These are phyloP conservation scores for Drosophila rellima DNA, from an alignment of 2,888 invertebrate species.

Conservation along the genomic window DNA sequence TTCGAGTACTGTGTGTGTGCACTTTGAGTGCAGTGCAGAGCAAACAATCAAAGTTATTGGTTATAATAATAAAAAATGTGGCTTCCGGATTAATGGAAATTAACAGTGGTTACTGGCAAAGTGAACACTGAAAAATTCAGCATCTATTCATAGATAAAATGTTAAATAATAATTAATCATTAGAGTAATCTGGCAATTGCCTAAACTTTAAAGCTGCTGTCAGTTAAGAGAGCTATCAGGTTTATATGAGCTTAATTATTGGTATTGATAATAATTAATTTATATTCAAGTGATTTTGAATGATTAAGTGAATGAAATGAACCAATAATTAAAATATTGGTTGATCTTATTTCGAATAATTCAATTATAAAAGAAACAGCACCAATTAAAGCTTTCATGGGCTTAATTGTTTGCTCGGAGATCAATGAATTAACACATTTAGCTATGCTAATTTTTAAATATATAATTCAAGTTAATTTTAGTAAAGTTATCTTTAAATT, in stretches of 20 bases:
- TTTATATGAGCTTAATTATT: constrained; percentile 1
- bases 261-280: constrained; percentile 4
- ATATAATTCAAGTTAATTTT: no score
- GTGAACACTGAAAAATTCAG: not conserved
- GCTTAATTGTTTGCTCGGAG: no score
- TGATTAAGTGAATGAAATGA: constrained; percentile 1
- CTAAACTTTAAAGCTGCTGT: constrained; percentile 2
- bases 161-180: not conserved
- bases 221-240: not conserved
- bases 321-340: not conserved
- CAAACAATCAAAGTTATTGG: constrained; percentile 71
- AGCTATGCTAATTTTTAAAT: no score
- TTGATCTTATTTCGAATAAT: not conserved
- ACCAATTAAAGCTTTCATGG: no score
- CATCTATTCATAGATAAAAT: not conserved
- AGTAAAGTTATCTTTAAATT: not conserved
- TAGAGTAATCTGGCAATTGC: not conserved
- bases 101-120: constrained; percentile 50
- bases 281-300: not conserved
- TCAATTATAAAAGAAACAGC: not conserved
- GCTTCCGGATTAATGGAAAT: constrained; percentile 61
- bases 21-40: constrained; percentile 48
- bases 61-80: constrained; percentile 37
- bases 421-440: not conserved
- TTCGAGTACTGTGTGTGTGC: constrained; percentile 7